Evolutionary conservation across 1,140 invertebrate genomes (phyloP), one percentile per base, ranked within the genome.

Genomic region (Sycobia sp.): DNA sequence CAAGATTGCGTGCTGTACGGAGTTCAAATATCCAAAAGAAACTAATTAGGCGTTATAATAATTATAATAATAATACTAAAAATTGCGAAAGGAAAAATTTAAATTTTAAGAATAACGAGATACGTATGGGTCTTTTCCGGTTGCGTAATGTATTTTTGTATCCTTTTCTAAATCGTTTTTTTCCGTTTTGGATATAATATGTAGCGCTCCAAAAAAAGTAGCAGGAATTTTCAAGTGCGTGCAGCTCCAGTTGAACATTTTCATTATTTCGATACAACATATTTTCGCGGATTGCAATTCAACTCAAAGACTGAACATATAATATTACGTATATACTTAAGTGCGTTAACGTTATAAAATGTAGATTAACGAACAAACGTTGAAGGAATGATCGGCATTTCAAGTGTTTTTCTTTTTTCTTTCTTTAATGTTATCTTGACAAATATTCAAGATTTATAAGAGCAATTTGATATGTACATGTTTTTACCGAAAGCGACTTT

Each of bases 291-390:
- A 67, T 71, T 61, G 62, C 69, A 62, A 72, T 70, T 72, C 54
- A 65, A 72, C 68, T 67, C 51, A 71, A 76, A 76, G 73, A 75
- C 73, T 75, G 73, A 76, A 71, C 61, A 69, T 29, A 65, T 67
- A 69, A 68, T 67, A 14, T 51, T 60, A 34, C 58, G 27, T 25
- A 43, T n/a, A n/a, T 68, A 67, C 64, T 39, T 69, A 66, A 53
- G 62, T 66, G 68, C 38, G 61, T 65, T 61, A 68, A 67, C 32
- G 43, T 51, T 68, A 51, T 69, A 49, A 38, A 53, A 22, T 41
- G 47, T 60, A 59, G 54, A 57, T 43, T 49, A 60, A 59, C 8
- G 61, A 65, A 43, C 44, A 57, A 62, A 39, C 16, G 23, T 60
- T 44, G 36, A 44, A n/a, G 9, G 14, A 54, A 51, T 54, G 27